These are phyloP conservation scores for Tiphia femorata DNA, from an alignment of 2,888 invertebrate genomes.

Conservation along the genomic window DNA sequence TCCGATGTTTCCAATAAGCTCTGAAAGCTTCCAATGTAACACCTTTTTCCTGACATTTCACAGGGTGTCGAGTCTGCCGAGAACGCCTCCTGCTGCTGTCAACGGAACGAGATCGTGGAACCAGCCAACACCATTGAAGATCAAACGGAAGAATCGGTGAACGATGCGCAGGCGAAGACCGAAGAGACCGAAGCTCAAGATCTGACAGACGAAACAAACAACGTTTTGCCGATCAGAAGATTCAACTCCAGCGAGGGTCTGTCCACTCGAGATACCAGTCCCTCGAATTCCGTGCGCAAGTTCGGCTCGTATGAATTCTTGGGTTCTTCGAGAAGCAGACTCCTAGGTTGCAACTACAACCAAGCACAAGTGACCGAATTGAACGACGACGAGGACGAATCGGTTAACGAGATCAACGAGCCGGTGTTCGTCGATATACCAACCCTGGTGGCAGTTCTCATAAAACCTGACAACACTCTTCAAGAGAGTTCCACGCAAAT, in stretches of 20 bases:
- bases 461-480: constrained; percentile 53
- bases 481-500: constrained; percentile 45
- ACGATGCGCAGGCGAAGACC: background rate
- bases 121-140: constrained; percentile 10
- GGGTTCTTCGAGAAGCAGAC: constrained; percentile 14
- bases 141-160: background rate
- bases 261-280: constrained; percentile 13
- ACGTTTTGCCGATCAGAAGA: constrained; percentile 27
- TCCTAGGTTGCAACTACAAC: constrained; percentile 32
- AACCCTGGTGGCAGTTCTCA: constrained; percentile 58
- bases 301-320: constrained; percentile 48
- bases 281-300: constrained; percentile 23
- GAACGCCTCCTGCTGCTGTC: constrained; percentile 40
- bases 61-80: constrained; percentile 38
- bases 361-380: constrained; percentile 49
- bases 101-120: constrained; percentile 17
- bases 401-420: constrained; percentile 44
- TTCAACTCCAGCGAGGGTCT: constrained; percentile 42
- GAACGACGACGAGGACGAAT: constrained; percentile 40
- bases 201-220: background rate
- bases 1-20: too few relatives aligned
- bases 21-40: too few relatives aligned
- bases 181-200: background rate
- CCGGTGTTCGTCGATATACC: constrained; percentile 60
- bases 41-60: too few relatives aligned